phyloP scores from a whole-genome alignment of 2,888 invertebrate genomes.

The Drosophila falleni region DNA sequence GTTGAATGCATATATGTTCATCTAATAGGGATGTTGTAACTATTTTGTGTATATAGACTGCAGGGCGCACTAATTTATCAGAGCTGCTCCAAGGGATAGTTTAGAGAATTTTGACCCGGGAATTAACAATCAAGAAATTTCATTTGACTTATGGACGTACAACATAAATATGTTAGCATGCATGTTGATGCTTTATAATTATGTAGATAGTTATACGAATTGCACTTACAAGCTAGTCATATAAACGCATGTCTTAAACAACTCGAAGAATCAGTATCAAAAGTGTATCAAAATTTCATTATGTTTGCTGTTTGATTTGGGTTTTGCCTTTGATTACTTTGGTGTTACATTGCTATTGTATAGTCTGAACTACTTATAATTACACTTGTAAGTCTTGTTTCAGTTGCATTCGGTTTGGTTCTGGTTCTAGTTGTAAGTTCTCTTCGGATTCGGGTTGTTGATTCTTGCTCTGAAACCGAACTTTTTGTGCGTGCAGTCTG shows the following conservation, averaged over 20 bases:
- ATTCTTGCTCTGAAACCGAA: constrained; percentile 61
- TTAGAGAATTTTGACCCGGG: background rate
- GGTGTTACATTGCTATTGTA: constrained; percentile 39
- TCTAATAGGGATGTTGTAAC: constrained; percentile 34
- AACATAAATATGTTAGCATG: constrained; percentile 37
- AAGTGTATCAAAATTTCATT: constrained; percentile 67
- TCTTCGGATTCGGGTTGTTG: constrained; percentile 9
- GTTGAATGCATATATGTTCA: constrained; percentile 24
- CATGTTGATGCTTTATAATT: constrained; percentile 22
- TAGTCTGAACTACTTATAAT: constrained; percentile 37
- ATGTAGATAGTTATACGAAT: constrained; percentile 37
- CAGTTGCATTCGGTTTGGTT: constrained; percentile 72
- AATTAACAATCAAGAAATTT: constrained; percentile 24
- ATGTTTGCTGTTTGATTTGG: constrained; percentile 23
- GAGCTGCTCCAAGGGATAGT: constrained; percentile 1
- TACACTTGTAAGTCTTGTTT: constrained; percentile 63
- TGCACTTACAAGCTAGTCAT: constrained; percentile 60
- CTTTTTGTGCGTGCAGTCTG: constrained; percentile 61
- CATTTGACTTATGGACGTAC: constrained; percentile 50
- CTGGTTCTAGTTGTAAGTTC: constrained; percentile 40
- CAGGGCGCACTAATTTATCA: constrained; percentile 17
- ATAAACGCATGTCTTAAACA: constrained; percentile 32
- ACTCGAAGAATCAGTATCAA: constrained; percentile 50
- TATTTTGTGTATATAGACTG: constrained; percentile 6
- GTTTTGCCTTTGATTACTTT: constrained; percentile 44